Evolutionary conservation across 1,140 invertebrate genomes (phyloP).

Genomic region (Leptopilina boulardi): DNA sequence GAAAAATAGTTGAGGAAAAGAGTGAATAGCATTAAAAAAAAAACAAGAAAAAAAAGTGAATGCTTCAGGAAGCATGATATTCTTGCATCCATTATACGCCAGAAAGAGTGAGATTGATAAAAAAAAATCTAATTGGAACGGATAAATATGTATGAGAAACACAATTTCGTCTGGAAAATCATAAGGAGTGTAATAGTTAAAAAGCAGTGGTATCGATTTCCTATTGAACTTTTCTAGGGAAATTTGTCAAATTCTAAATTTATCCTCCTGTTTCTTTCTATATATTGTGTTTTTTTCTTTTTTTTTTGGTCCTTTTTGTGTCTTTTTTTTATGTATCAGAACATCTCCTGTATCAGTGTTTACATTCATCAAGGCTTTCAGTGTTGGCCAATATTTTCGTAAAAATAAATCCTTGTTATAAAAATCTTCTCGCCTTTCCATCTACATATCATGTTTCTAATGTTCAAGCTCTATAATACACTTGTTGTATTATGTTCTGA

Average conservation of each 20-base stretch:
- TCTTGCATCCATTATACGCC: not conserved
- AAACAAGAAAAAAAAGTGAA: not conserved
- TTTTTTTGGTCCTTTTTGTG: no score
- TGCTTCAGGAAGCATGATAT: not conserved
- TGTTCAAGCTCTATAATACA: not conserved
- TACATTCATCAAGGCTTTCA: not conserved
- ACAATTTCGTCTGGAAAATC: slow-evolving; percentile 10
- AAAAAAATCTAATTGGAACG: slow-evolving; percentile 14
- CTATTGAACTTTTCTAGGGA: not conserved
- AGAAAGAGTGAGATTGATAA: not conserved
- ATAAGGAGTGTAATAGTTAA: slow-evolving; percentile 16
- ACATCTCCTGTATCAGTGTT: no score
- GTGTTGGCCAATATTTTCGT: slow-evolving; percentile 7
- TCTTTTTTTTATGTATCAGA: no score
- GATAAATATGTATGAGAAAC: slow-evolving; percentile 22
- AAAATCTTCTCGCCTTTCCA: not conserved
- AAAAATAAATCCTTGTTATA: not conserved
- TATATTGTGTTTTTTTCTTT: not conserved
- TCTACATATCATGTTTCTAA: not conserved
- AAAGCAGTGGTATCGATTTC: slow-evolving; percentile 21
- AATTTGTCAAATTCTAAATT: not conserved
- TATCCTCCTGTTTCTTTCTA: not conserved
- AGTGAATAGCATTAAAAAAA: not conserved
- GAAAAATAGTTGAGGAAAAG: not conserved
- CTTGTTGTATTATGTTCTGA: not conserved